A percentile compares a stretch with the other conserved stretches of the same genome.
These are phyloP conservation scores for Agrypnia vestita DNA, from an alignment of 1,140 invertebrate genomes.

Conservation along the genomic window DNA sequence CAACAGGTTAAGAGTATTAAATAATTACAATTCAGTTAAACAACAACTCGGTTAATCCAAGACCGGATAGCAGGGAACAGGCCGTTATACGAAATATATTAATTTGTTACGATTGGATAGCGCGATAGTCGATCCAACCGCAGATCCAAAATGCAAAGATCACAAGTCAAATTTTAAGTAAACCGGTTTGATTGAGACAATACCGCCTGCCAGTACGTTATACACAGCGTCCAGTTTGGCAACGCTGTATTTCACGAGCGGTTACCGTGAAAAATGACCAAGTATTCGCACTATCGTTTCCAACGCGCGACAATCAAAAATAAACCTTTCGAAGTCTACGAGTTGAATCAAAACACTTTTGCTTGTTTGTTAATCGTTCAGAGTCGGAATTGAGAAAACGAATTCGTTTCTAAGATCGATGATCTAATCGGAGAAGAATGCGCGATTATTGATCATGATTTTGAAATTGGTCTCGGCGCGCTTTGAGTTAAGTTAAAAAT, in stretches of 20 bases:
- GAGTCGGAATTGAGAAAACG: not conserved
- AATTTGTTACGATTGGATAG: not conserved
- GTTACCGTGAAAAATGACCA: not conserved
- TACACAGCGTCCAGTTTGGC: not conserved
- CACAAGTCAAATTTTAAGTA: not conserved
- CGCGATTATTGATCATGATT: no score
- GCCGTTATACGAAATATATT: no score
- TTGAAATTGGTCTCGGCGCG: no score
- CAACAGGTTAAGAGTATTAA: no score
- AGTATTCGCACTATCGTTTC: not conserved
- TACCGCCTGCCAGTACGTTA: no score
- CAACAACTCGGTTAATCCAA: no score
- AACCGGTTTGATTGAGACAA: not conserved
- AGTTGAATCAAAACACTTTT: not conserved
- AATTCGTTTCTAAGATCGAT: conserved; percentile 6
- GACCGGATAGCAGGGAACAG: no score
- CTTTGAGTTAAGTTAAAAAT: no score
- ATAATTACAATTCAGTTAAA: no score
- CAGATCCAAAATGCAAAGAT: conserved; percentile 6
- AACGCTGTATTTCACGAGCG: not conserved
- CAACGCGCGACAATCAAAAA: not conserved
- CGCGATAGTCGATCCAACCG: not conserved
- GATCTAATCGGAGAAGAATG: not conserved
- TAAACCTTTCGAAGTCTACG: no score
- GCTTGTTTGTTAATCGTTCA: not conserved